Evolutionary conservation across 1,140 invertebrate genomes (phyloP).

Genomic region (Atta texana): DNA sequence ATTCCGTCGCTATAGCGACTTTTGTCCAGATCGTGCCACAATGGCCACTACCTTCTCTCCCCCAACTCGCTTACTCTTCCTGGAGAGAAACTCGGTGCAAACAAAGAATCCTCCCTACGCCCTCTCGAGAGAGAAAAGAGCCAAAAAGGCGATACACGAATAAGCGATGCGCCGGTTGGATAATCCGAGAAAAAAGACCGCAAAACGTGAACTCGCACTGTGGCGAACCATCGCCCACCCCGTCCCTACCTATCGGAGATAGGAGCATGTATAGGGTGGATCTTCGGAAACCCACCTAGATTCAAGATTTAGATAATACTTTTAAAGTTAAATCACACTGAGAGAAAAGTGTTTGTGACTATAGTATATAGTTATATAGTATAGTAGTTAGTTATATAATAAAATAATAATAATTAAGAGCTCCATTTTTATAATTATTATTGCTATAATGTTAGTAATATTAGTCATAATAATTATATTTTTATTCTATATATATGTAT

Average conservation of each 20-base stretch:
- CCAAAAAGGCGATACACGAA: slow-evolving; percentile 82
- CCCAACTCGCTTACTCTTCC: slow-evolving; percentile 73
- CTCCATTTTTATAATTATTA: too few relatives aligned
- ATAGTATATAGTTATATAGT: too few relatives aligned
- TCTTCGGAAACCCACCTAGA: slow-evolving; percentile 61
- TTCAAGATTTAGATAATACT: slow-evolving; percentile 49
- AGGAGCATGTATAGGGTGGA: slow-evolving; percentile 71
- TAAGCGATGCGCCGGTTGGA: slow-evolving; percentile 81
- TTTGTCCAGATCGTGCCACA: slow-evolving; percentile 83
- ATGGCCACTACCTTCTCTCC: slow-evolving; percentile 81
- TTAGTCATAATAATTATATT: too few relatives aligned
- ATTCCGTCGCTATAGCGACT: slow-evolving; percentile 83
- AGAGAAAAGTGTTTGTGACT: too few relatives aligned
- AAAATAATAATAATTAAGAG: too few relatives aligned
- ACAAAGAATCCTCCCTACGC: slow-evolving; percentile 81
- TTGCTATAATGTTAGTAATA: too few relatives aligned
- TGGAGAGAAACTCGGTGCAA: slow-evolving; percentile 79
- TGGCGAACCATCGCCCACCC: slow-evolving; percentile 66
- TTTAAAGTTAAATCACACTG: slow-evolving; percentile 8
- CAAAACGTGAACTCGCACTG: slow-evolving; percentile 83
- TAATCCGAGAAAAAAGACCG: slow-evolving; percentile 79
- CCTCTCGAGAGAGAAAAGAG: slow-evolving; percentile 77
- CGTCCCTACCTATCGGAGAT: slow-evolving; percentile 54
- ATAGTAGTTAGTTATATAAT: too few relatives aligned
- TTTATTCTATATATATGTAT: too few relatives aligned